These are phyloP conservation scores for Chymomyza procnemis DNA, from an alignment of 2,888 invertebrate species.

Conservation along the genomic window DNA sequence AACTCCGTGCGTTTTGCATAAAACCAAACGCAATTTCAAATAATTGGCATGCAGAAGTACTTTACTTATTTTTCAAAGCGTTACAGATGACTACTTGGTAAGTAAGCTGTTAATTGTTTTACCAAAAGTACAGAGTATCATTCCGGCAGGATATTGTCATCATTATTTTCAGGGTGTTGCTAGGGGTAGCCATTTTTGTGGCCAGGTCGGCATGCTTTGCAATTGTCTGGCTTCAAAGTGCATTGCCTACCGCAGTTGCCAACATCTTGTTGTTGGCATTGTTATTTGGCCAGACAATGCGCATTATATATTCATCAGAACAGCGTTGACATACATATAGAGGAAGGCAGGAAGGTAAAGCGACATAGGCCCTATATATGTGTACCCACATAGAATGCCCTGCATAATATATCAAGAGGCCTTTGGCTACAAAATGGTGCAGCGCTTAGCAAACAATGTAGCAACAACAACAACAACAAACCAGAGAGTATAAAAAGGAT, in stretches of 20 bases:
- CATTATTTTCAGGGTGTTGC: slow-evolving; percentile 31
- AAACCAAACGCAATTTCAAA: too few species aligned
- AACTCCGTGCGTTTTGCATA: too few species aligned
- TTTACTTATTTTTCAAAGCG: too few species aligned
- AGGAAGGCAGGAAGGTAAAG: slow-evolving; percentile 7
- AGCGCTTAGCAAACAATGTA: slow-evolving; percentile 65
- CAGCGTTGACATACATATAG: slow-evolving; percentile 50
- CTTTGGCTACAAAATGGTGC: slow-evolving; percentile 68
- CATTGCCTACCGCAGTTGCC: background rate
- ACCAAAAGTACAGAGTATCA: background rate
- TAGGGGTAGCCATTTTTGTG: background rate
- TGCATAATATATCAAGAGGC: slow-evolving; percentile 68
- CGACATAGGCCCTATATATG: background rate
- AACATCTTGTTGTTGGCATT: background rate
- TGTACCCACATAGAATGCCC: slow-evolving; percentile 13
- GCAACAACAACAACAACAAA: slow-evolving; percentile 35
- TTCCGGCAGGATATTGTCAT: background rate
- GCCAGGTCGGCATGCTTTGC: slow-evolving; percentile 44
- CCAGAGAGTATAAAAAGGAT: slow-evolving; percentile 42
- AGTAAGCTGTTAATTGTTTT: background rate
- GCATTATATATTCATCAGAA: slow-evolving; percentile 71
- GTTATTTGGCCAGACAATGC: slow-evolving; percentile 54
- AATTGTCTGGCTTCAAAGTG: slow-evolving; percentile 55
- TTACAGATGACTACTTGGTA: too few species aligned
- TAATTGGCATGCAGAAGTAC: too few species aligned